phyloP scores from a whole-genome alignment of 37 sponge, comb jelly and placozoan genomes.

The Crambe crambe region DNA sequence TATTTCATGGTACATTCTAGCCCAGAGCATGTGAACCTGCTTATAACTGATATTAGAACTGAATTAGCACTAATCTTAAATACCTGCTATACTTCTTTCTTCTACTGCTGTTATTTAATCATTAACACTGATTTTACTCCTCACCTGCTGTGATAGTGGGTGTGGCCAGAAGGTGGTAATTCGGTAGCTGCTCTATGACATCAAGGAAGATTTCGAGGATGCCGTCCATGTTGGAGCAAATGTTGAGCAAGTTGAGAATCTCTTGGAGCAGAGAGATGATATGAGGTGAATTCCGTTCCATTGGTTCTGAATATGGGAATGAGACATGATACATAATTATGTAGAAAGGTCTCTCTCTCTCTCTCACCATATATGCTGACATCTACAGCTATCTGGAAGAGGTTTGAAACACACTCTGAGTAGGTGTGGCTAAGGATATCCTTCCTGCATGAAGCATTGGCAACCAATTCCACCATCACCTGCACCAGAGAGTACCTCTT shows the following conservation, averaged over 20 bases:
- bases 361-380: slow-evolving; percentile 20
- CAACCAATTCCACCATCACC: slow-evolving; percentile 54
- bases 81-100: too few species aligned
- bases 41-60: too few species aligned
- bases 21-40: too few species aligned
- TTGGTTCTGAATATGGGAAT: slow-evolving; percentile 25
- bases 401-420: slow-evolving; percentile 32
- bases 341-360: background rate
- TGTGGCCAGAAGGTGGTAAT: slow-evolving; percentile 28
- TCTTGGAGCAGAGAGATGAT: slow-evolving; percentile 51
- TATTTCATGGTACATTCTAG: too few species aligned
- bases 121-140: too few species aligned
- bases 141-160: slow-evolving; percentile 69
- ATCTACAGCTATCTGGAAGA: slow-evolving; percentile 39
- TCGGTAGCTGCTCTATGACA: slow-evolving; percentile 36
- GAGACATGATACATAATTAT: background rate
- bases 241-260: slow-evolving; percentile 77
- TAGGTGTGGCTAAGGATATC: slow-evolving; percentile 23
- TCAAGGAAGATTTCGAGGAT: slow-evolving; percentile 27
- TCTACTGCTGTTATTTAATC: too few species aligned
- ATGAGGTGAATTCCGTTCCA: slow-evolving; percentile 4
- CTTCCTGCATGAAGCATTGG: slow-evolving; percentile 15
- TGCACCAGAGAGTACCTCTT: slow-evolving; percentile 45
- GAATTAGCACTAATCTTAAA: too few species aligned
- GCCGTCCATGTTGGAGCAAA: slow-evolving; percentile 34